phyloP scores from a whole-genome alignment of 2,888 invertebrate species.

The Lissonota sp. region DNA sequence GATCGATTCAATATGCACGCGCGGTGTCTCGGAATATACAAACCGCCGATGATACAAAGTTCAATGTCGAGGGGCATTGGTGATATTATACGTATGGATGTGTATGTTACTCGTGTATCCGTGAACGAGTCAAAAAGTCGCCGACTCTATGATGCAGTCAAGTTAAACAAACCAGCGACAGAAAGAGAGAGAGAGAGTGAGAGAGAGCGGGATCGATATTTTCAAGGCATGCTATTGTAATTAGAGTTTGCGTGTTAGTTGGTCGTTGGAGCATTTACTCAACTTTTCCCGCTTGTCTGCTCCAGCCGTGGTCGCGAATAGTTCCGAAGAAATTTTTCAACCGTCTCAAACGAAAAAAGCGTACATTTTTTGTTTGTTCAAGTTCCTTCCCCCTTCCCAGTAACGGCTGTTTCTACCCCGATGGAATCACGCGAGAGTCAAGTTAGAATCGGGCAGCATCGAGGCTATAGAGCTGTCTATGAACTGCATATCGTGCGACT shows the following conservation, averaged over 20 bases:
- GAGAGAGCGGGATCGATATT: slow-evolving; percentile 77
- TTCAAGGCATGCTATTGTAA: slow-evolving; percentile 75
- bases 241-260: slow-evolving; percentile 70
- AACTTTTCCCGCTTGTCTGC: slow-evolving; percentile 56
- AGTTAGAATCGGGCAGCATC: slow-evolving; percentile 56
- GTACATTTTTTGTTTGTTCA: slow-evolving; percentile 14
- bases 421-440: slow-evolving; percentile 71
- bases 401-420: slow-evolving; percentile 7
- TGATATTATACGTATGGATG: not conserved
- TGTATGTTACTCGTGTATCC: not conserved
- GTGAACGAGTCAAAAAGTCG: slow-evolving; percentile 33
- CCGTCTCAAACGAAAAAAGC: slow-evolving; percentile 11
- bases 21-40: not conserved
- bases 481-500: too few species aligned
- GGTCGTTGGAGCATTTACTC: slow-evolving; percentile 68
- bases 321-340: not conserved
- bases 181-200: slow-evolving; percentile 57
- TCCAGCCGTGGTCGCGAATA: too few species aligned
- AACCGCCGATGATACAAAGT: slow-evolving; percentile 42
- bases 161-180: slow-evolving; percentile 72
- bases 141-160: slow-evolving; percentile 68
- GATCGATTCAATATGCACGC: not conserved
- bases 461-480: too few species aligned
- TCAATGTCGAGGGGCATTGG: slow-evolving; percentile 57
- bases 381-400: not conserved